A percentile compares a stretch with the other conserved stretches of the same genome.
Evolutionary conservation across 2,797 vertebrate genomes (phyloP).

Genomic region (Sebastes umbrosus): DNA sequence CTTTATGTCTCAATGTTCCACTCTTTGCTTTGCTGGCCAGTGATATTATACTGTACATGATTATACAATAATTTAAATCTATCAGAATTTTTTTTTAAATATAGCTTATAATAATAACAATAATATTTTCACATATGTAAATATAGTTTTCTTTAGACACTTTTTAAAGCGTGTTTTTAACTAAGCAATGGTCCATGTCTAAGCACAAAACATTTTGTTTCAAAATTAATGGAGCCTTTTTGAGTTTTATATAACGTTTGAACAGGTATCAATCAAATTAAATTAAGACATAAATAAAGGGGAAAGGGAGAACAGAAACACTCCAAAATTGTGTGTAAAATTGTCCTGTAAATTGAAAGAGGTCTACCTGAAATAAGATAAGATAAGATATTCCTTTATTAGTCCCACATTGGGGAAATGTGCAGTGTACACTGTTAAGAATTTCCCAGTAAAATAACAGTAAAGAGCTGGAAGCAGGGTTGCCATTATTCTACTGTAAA

Average conservation of each 20-base stretch:
- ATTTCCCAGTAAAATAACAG: too few relatives aligned
- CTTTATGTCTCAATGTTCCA: not conserved
- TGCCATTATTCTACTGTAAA: too few relatives aligned
- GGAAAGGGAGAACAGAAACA: too few relatives aligned
- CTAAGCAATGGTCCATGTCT: not conserved
- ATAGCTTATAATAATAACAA: not conserved
- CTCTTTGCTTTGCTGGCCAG: not conserved
- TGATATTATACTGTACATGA: not conserved
- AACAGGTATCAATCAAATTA: not conserved
- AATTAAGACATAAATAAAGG: not conserved
- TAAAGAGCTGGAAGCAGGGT: too few relatives aligned
- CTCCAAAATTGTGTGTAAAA: not conserved
- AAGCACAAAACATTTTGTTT: not conserved
- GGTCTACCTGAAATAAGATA: not conserved
- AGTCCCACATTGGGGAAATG: not conserved
- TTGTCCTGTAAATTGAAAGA: not conserved
- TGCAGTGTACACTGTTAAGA: not conserved
- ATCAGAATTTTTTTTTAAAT: not conserved
- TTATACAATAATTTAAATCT: not conserved
- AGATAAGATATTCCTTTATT: too few relatives aligned
- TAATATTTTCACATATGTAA: not conserved
- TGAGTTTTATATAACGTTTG: not conserved
- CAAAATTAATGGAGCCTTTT: not conserved
- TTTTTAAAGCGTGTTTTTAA: not conserved
- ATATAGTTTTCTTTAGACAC: not conserved